phyloP scores from a whole-genome alignment of 2,113 vertebrate genomes.

The Chamaea fasciata region DNA sequence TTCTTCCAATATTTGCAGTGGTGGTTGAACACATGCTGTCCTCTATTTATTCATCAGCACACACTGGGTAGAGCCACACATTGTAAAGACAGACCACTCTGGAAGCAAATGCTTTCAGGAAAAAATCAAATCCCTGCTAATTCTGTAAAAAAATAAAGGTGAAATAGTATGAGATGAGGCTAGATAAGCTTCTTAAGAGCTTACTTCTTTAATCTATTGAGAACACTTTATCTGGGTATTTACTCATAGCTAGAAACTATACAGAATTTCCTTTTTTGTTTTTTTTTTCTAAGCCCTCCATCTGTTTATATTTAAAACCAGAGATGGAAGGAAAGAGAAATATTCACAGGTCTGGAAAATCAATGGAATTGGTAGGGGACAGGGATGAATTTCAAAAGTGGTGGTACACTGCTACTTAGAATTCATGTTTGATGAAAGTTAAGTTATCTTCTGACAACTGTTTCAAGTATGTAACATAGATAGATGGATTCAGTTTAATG shows the following conservation, averaged over 20 bases:
- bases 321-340: background rate
- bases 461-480: background rate
- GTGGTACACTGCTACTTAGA: background rate
- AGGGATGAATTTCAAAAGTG: background rate
- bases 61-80: background rate
- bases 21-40: accelerated
- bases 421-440: background rate
- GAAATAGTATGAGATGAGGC: background rate
- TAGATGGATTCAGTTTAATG: background rate
- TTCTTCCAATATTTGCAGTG: background rate
- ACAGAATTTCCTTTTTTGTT: background rate
- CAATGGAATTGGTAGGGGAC: background rate
- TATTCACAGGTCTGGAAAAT: background rate
- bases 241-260: background rate
- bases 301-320: background rate
- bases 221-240: background rate
- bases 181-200: constrained; percentile 40
- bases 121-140: background rate
- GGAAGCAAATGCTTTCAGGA: background rate
- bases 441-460: background rate
- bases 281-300: background rate
- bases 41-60: background rate
- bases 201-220: constrained; percentile 15
- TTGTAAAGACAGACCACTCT: background rate
- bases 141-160: background rate